phyloP scores from a whole-genome alignment of 2,888 invertebrate genomes.

The Heteromurus nitidus region DNA sequence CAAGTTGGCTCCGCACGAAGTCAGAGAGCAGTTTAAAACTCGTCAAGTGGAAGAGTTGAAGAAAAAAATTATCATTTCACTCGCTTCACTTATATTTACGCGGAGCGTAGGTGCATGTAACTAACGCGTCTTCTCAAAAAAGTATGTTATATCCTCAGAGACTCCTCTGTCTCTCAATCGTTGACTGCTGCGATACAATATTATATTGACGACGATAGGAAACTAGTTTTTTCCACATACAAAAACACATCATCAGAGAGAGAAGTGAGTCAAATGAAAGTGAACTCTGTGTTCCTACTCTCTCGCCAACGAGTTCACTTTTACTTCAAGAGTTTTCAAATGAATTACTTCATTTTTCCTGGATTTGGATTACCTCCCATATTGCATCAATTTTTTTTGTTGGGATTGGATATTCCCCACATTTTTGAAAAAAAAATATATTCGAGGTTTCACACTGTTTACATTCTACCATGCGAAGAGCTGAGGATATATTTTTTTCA shows the following conservation, averaged over 20 bases:
- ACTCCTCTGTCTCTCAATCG: neutral
- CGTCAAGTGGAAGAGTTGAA: neutral
- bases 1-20: constrained; percentile 35
- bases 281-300: too few relatives aligned
- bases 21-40: constrained; percentile 25
- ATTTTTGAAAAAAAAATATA: too few relatives aligned
- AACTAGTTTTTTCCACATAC: constrained; percentile 26
- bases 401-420: too few relatives aligned
- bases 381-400: too few relatives aligned
- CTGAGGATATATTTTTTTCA: too few relatives aligned
- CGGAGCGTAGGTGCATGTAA: neutral
- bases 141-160: constrained; percentile 17
- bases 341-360: too few relatives aligned
- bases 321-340: too few relatives aligned
- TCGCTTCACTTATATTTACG: constrained; percentile 1
- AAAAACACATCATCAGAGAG: constrained; percentile 17
- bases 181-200: neutral
- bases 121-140: neutral
- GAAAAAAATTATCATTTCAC: constrained; percentile 26
- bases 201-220: constrained; percentile 14
- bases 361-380: too few relatives aligned
- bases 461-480: too few relatives aligned
- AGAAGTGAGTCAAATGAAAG: constrained; percentile 3
- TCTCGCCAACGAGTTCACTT: too few relatives aligned
- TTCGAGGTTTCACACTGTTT: too few relatives aligned